These are phyloP conservation scores for Onychomys arenicola DNA, from an alignment of 2,797 vertebrate genomes.

Conservation along the genomic window DNA sequence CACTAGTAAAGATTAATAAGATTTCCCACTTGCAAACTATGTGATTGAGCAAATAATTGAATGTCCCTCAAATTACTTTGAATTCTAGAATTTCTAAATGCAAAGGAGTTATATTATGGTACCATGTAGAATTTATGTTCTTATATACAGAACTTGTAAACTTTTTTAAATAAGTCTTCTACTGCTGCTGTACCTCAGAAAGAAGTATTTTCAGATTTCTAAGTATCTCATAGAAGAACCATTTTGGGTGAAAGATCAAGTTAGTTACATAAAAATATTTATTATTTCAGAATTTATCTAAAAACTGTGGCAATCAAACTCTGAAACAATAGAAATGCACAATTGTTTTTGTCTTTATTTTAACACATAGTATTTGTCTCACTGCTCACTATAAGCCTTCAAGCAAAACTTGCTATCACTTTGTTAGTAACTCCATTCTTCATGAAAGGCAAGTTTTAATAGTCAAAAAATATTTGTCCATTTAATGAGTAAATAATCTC, in stretches of 20 bases:
- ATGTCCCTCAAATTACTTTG: not conserved
- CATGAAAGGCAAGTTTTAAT: not conserved
- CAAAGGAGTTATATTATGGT: not conserved
- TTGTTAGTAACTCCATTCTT: not conserved
- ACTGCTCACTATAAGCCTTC: not conserved
- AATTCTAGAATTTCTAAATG: not conserved
- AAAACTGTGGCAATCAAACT: not conserved
- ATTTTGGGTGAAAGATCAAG: not conserved
- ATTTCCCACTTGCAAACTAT: not conserved
- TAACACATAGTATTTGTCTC: not conserved
- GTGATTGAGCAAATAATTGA: not conserved
- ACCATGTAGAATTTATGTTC: not conserved
- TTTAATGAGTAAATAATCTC: not conserved
- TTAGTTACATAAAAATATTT: not conserved
- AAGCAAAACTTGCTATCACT: not conserved
- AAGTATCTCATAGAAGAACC: not conserved
- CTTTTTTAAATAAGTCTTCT: not conserved
- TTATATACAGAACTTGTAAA: not conserved
- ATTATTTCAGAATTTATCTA: not conserved
- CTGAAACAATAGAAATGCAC: not conserved
- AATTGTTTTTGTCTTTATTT: constrained; percentile 4
- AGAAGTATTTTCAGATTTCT: constrained; percentile 22
- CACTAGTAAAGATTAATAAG: not conserved
- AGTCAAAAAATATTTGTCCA: not conserved
- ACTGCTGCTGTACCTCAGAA: not conserved